Percentiles rank a stretch among this genome's conserved stretches.
Evolutionary conservation across 2,797 vertebrate species (phyloP).

Genomic region (Limosa lapponica): DNA sequence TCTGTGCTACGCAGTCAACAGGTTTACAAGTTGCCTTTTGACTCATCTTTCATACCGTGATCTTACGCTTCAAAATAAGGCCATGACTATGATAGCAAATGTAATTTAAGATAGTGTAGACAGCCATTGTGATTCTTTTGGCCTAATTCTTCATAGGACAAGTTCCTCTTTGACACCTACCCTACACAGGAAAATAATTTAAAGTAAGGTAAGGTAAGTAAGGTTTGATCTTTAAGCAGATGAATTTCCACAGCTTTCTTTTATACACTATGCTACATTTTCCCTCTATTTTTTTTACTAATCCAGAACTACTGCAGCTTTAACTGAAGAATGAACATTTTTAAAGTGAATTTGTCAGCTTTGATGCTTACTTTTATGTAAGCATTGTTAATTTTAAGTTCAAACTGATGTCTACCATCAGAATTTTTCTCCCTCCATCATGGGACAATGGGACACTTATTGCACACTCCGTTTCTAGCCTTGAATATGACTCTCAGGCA

Average conservation of each 20-base stretch:
- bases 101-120: constrained; percentile 23
- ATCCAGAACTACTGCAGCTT: not conserved
- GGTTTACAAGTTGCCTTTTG: constrained; percentile 39
- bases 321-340: not conserved
- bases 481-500: not conserved
- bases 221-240: not conserved
- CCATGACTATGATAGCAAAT: constrained; percentile 28
- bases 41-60: not conserved
- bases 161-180: not conserved
- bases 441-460: not conserved
- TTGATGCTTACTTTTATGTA: not conserved
- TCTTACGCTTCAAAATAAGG: constrained; percentile 30
- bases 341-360: not conserved
- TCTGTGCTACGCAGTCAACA: not conserved
- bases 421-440: not conserved
- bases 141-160: constrained; percentile 21
- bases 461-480: not conserved
- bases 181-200: not conserved
- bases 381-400: not conserved
- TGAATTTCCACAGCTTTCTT: not conserved
- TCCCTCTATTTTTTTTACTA: not conserved
- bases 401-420: not conserved
- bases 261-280: not conserved
- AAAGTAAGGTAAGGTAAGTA: not conserved
- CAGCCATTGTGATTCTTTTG: not conserved